phyloP scores from a whole-genome alignment of 1,140 invertebrate genomes.

The Laodelphax striatellus region DNA sequence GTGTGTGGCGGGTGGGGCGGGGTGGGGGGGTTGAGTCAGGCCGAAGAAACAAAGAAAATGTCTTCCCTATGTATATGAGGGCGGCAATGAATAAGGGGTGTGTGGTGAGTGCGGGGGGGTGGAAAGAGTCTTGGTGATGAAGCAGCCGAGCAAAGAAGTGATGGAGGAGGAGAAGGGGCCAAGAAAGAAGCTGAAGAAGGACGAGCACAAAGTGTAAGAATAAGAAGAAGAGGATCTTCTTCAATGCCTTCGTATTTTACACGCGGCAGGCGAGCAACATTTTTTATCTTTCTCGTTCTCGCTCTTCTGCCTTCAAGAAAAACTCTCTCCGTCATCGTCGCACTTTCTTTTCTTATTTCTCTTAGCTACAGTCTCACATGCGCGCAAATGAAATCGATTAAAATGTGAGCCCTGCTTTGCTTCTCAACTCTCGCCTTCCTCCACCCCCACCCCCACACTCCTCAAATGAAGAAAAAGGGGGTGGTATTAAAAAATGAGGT shows the following conservation, averaged over 20 bases:
- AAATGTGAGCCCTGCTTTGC: slow-evolving; percentile 19
- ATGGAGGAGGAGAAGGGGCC: not conserved
- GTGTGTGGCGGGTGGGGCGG: slow-evolving; percentile 6
- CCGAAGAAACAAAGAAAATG: slow-evolving; percentile 15
- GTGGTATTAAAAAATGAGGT: slow-evolving; percentile 18
- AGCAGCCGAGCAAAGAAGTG: not conserved
- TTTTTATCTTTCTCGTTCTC: slow-evolving; percentile 16
- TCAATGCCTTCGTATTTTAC: slow-evolving; percentile 17
- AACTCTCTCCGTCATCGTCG: slow-evolving; percentile 4
- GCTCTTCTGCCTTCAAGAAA: not conserved
- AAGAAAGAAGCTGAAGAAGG: not conserved
- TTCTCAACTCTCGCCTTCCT: not conserved
- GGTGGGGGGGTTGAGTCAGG: not conserved
- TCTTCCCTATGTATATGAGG: slow-evolving; percentile 10
- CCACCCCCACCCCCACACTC: not conserved
- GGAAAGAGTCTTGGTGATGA: not conserved
- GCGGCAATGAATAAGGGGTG: slow-evolving; percentile 2
- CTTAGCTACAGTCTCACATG: slow-evolving; percentile 21
- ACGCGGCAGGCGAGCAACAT: slow-evolving; percentile 11
- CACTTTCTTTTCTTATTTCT: slow-evolving; percentile 19
- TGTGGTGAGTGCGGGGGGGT: not conserved
- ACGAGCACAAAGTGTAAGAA: not conserved
- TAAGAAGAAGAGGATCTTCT: slow-evolving; percentile 3
- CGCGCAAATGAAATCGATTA: slow-evolving; percentile 23
- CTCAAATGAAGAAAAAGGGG: slow-evolving; percentile 8